Evolutionary conservation across 2,113 vertebrate species (phyloP).

Genomic region (Capreolus pygargus): DNA sequence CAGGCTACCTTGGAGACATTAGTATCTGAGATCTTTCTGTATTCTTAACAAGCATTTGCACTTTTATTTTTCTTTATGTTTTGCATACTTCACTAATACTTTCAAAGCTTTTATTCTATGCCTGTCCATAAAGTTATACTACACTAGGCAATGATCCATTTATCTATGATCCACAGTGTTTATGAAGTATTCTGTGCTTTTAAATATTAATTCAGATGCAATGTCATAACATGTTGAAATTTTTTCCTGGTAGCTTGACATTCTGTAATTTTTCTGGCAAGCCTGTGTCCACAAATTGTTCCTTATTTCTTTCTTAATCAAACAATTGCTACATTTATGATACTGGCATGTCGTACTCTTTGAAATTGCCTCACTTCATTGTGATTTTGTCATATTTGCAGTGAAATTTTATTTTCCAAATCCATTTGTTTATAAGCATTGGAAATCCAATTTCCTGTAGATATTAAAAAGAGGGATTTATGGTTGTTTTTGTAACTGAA

Average conservation of each 20-base stretch:
- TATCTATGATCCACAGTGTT: background rate
- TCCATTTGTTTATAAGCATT: background rate
- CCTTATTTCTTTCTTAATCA: background rate
- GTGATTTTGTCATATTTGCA: background rate
- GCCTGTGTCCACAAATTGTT: background rate
- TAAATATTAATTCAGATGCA: background rate
- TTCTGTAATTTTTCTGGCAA: conserved; percentile 16
- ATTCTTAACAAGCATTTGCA: background rate
- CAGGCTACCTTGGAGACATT: background rate
- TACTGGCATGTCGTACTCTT: background rate
- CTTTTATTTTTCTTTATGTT: background rate
- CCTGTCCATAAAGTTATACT: background rate
- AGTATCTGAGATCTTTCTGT: background rate
- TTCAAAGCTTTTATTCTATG: background rate
- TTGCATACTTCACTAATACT: background rate
- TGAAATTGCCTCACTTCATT: background rate
- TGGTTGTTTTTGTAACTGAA: background rate
- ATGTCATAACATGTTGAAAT: background rate
- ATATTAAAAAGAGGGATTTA: background rate
- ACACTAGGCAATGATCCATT: background rate
- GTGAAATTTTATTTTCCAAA: background rate
- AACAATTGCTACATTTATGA: background rate
- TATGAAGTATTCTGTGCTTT: background rate
- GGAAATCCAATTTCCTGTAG: background rate
- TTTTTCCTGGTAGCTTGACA: background rate